These are phyloP conservation scores for Sylvietta virens DNA, from an alignment of 2,113 vertebrate genomes.

Conservation along the genomic window DNA sequence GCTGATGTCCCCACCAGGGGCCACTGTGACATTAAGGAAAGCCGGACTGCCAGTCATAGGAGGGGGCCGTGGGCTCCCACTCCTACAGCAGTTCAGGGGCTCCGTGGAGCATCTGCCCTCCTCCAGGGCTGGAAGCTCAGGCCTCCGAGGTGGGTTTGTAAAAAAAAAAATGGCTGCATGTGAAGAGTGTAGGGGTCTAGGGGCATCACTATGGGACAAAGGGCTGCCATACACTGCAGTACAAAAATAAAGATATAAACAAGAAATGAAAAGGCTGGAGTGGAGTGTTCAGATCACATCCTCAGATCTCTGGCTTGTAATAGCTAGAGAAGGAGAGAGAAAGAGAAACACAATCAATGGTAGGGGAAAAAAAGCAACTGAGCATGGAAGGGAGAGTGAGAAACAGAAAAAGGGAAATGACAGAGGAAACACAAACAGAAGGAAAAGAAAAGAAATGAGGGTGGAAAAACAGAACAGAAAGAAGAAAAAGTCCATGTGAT, in stretches of 20 bases:
- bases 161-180: not conserved
- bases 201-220: not conserved
- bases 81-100: not conserved
- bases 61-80: not conserved
- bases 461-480: not conserved
- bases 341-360: not conserved
- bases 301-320: slow-evolving; percentile 75
- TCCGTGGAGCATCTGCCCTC: not conserved
- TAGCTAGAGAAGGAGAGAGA: slow-evolving; percentile 66
- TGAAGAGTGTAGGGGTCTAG: not conserved
- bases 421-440: not conserved
- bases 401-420: not conserved
- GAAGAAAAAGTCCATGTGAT: slow-evolving; percentile 18
- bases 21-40: slow-evolving; percentile 43
- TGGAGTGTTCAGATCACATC: slow-evolving; percentile 63
- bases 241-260: slow-evolving; percentile 75
- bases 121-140: not conserved
- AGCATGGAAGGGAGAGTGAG: not conserved
- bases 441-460: not conserved
- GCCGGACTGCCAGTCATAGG: not conserved
- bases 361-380: not conserved
- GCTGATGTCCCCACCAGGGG: slow-evolving; percentile 42
- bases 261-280: slow-evolving; percentile 61
- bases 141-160: not conserved
- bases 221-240: slow-evolving; percentile 21